phyloP scores from a whole-genome alignment of 2,797 vertebrate species.

The Phoeniculus purpureus region DNA sequence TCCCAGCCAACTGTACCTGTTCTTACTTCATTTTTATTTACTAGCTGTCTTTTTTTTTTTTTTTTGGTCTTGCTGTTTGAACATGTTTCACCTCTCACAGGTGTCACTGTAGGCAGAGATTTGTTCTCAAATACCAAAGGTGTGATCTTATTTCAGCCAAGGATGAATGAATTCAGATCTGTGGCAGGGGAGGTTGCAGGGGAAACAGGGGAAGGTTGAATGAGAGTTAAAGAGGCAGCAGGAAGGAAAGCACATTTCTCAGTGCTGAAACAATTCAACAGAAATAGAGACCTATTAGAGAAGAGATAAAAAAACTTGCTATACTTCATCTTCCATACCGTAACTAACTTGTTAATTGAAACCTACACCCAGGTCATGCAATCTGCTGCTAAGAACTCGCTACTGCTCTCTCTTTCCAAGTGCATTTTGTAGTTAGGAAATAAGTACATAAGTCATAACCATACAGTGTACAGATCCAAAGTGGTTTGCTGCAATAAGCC shows the following conservation, averaged over 20 bases:
- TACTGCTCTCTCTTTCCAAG: not conserved
- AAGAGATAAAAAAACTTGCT: accelerated
- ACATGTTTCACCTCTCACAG: conserved; percentile 13
- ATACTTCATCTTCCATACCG: not conserved
- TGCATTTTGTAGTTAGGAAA: not conserved
- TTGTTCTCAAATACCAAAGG: conserved; percentile 15
- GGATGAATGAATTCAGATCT: not conserved
- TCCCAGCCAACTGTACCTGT: not conserved
- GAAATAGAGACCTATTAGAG: not conserved
- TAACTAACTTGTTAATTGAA: not conserved
- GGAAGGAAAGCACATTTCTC: not conserved
- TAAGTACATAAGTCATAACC: not conserved
- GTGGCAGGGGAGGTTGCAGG: not conserved
- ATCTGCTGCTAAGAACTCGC: not conserved
- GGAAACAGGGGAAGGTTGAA: not conserved
- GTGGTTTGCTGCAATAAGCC: not conserved
- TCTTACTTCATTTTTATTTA: not conserved
- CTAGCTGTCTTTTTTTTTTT: not conserved
- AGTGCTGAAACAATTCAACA: not conserved
- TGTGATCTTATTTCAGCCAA: conserved; percentile 10
- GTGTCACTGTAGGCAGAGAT: not conserved
- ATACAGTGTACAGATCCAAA: not conserved
- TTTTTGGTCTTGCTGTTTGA: not conserved
- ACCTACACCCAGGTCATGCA: not conserved
- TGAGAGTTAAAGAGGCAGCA: not conserved